Percentiles rank a stretch among this genome's conserved stretches.
These are phyloP conservation scores for Pangasius macronema DNA, from an alignment of 2,797 vertebrate species.

Conservation along the genomic window DNA sequence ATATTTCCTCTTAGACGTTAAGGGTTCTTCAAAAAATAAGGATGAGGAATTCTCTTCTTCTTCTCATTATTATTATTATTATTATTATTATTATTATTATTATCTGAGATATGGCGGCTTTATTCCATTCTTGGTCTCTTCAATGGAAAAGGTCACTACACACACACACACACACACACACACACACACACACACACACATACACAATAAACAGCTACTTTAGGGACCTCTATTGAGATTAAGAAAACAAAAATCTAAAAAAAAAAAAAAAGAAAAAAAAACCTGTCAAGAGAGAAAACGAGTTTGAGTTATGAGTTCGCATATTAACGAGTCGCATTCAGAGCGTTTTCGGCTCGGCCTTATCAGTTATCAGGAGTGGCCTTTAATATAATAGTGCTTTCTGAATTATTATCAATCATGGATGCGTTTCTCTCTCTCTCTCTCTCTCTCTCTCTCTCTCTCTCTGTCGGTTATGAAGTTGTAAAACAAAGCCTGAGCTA, in stretches of 20 bases:
- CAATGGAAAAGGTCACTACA: not conserved
- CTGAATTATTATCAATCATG: not conserved
- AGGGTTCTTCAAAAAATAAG: not conserved
- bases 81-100: conserved; percentile 11
- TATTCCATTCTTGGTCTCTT: not conserved
- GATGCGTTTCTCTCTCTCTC: not conserved
- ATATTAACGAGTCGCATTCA: conserved; percentile 54
- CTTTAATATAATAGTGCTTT: conserved; percentile 50
- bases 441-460: not conserved
- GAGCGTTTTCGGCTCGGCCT: conserved; percentile 12
- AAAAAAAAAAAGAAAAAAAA: not conserved
- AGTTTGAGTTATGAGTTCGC: conserved; percentile 25
- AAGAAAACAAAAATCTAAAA: not conserved
- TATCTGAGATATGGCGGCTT: not conserved
- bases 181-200: not conserved
- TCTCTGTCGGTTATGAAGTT: not conserved
- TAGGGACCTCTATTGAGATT: not conserved
- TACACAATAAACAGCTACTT: not conserved
- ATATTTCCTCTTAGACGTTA: too few species aligned
- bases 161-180: not conserved
- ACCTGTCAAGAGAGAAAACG: conserved; percentile 48
- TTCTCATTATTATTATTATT: not conserved
- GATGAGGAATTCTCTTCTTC: not conserved
- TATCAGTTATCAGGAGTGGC: conserved; percentile 55
- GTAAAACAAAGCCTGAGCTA: not conserved